Conservation (phyloP, 2,888 invertebrate species). For the Pristionchus mayeri region DNA sequence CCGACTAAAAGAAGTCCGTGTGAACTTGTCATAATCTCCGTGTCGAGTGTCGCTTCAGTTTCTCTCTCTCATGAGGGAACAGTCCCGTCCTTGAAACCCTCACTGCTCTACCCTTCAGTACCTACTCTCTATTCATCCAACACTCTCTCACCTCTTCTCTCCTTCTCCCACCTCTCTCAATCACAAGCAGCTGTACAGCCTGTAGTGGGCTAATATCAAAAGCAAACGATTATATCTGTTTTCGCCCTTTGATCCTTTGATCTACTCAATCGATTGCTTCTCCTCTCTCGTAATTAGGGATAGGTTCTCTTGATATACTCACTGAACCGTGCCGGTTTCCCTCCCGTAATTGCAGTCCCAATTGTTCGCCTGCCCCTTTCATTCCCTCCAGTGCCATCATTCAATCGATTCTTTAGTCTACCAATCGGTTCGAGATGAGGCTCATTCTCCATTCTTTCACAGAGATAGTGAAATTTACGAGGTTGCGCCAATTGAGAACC, state of each 20-base stretch:
- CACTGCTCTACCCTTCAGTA: background rate
- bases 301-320: background rate
- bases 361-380: background rate
- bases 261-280: constrained; percentile 10
- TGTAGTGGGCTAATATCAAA: constrained; percentile 20
- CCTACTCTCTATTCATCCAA: background rate
- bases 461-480: constrained; percentile 7
- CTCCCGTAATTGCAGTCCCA: background rate
- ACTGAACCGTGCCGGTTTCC: constrained; percentile 20
- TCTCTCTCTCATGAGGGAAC: background rate
- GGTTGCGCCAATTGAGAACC: background rate
- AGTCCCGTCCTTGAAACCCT: background rate
- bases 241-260: background rate
- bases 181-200: background rate
- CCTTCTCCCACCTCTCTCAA: constrained; percentile 8
- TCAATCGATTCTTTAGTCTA: background rate
- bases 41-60: background rate
- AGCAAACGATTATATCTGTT: background rate
- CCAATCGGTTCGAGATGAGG: background rate
- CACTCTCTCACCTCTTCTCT: background rate
- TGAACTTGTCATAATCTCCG: constrained; percentile 30
- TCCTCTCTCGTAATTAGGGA: background rate
- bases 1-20: background rate
- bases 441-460: background rate
- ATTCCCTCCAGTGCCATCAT: background rate